phyloP scores from a whole-genome alignment of 2,888 invertebrate species.

The Encarsia formosa region DNA sequence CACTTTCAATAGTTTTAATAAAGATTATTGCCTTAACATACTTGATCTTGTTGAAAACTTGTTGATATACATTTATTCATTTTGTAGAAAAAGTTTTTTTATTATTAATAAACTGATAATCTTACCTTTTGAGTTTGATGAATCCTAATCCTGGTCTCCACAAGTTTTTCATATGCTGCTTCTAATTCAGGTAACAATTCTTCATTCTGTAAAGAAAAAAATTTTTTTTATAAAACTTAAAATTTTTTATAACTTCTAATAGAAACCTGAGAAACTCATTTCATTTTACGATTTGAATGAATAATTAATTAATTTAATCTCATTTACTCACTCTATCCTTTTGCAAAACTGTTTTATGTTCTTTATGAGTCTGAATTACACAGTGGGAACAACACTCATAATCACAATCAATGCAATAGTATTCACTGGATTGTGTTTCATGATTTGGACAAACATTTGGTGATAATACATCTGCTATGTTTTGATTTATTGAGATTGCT shows the following conservation, averaged over 20 bases:
- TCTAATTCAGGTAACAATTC: constrained; percentile 35
- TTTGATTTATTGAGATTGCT: constrained; percentile 22
- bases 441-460: constrained; percentile 41
- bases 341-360: constrained; percentile 41
- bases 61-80: constrained; percentile 40
- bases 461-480: constrained; percentile 8
- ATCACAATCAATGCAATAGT: constrained; percentile 51
- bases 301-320: no score
- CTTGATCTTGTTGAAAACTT: constrained; percentile 28
- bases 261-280: no score
- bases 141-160: constrained; percentile 39
- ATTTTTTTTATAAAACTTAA: no score
- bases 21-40: constrained; percentile 13
- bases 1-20: no score
- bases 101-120: constrained; percentile 4
- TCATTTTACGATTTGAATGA: no score
- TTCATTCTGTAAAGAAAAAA: constrained; percentile 41
- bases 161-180: constrained; percentile 31
- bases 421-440: constrained; percentile 38
- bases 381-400: constrained; percentile 50
- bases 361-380: constrained; percentile 44
- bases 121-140: constrained; percentile 46
- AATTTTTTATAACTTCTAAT: no score
- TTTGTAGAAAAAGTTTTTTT: constrained; percentile 18
- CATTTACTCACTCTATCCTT: constrained; percentile 48